phyloP scores from a whole-genome alignment of 2,888 invertebrate genomes.

The Acanthosoma haemorrhoidale region DNA sequence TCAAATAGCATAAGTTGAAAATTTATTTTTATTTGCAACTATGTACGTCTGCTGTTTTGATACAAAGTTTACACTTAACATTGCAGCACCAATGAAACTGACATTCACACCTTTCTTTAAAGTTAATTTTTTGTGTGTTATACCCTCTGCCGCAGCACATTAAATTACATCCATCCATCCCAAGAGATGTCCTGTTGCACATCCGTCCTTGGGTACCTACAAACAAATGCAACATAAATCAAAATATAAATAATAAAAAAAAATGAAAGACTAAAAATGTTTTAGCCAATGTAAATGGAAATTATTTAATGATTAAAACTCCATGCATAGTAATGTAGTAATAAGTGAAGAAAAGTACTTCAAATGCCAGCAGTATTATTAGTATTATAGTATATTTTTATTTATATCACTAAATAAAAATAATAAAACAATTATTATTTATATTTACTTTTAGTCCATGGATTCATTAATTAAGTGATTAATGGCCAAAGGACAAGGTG shows the following conservation, averaged over 20 bases:
- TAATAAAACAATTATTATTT: no score
- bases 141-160: constrained; percentile 91
- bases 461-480: no score
- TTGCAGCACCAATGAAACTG: constrained; percentile 96
- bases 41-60: constrained; percentile 67
- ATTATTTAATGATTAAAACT: no score
- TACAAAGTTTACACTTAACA: constrained; percentile 85
- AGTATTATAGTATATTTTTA: no score
- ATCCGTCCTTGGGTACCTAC: constrained; percentile 63
- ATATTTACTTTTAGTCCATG: no score
- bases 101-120: constrained; percentile 81
- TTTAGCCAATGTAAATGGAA: constrained; percentile 62
- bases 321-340: no score
- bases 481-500: no score
- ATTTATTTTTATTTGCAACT: constrained; percentile 74
- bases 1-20: no score
- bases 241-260: background rate
- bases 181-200: constrained; percentile 64
- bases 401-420: no score
- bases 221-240: constrained; percentile 39
- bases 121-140: constrained; percentile 72
- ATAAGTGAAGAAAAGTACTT: no score
- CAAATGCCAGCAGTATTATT: no score
- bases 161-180: constrained; percentile 59
- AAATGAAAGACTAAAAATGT: background rate